Conservation (phyloP, 92 coral and sea anemone genomes). For the Actinernus sp. region DNA sequence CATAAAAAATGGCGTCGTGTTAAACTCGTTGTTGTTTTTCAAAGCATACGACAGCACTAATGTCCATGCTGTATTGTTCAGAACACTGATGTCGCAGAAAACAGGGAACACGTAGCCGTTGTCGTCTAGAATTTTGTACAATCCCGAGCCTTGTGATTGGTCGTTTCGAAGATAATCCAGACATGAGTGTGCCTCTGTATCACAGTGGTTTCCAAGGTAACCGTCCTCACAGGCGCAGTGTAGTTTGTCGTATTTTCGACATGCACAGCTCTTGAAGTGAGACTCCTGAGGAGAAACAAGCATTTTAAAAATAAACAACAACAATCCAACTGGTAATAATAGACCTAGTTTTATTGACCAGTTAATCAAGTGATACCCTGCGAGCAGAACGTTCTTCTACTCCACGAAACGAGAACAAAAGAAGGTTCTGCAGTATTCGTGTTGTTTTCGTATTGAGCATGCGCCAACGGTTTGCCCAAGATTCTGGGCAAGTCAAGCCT, state of each 20-base stretch:
- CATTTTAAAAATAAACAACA: background rate
- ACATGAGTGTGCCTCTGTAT: constrained; percentile 13
- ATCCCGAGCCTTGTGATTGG: constrained; percentile 23
- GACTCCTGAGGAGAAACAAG: background rate
- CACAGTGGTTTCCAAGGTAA: constrained; percentile 22
- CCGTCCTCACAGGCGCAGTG: constrained; percentile 14
- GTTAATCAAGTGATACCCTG: no score
- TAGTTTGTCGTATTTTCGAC: constrained; percentile 1
- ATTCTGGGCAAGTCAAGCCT: no score
- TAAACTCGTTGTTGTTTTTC: background rate
- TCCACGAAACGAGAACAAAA: no score
- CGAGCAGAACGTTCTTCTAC: no score
- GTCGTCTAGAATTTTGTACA: constrained; percentile 22
- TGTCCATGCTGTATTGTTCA: constrained; percentile 42
- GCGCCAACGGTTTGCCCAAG: no score
- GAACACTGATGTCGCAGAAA: constrained; percentile 47
- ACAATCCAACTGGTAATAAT: background rate
- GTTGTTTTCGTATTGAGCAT: no score
- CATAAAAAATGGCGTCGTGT: constrained; percentile 12
- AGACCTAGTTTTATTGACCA: no score
- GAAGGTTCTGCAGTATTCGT: no score
- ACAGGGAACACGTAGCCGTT: constrained; percentile 22
- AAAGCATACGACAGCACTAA: constrained; percentile 42
- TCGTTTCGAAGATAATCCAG: constrained; percentile 26
- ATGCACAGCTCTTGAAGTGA: constrained; percentile 24